Conservation (phyloP, 2,888 invertebrate genomes). For the Amphipyra tragopoginis region DNA sequence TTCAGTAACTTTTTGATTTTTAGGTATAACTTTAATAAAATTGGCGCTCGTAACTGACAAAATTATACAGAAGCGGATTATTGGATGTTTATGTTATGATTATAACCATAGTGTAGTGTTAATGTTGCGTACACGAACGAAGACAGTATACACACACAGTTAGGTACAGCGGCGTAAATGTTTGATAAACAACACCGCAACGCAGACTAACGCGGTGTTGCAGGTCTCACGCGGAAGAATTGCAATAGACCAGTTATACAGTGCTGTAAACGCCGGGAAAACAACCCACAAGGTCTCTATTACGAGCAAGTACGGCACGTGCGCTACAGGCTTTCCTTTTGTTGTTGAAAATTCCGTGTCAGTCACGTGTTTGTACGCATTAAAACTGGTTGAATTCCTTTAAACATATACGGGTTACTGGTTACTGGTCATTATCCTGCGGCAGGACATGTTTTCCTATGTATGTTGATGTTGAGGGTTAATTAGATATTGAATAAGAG, state of each 20-base stretch:
- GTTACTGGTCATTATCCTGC: too few species aligned
- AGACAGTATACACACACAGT: slow-evolving; percentile 4
- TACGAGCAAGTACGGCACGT: slow-evolving; percentile 22
- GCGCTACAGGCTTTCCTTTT: slow-evolving; percentile 20
- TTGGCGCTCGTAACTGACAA: too few species aligned
- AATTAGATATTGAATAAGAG: too few species aligned
- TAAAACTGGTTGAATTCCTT: not conserved
- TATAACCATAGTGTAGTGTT: too few species aligned
- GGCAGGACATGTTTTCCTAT: too few species aligned
- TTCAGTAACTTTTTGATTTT: too few species aligned
- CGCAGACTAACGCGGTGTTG: slow-evolving; percentile 26
- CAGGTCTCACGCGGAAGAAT: slow-evolving; percentile 64
- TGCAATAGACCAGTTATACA: slow-evolving; percentile 60
- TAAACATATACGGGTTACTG: too few species aligned
- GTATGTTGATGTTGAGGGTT: too few species aligned
- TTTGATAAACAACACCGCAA: slow-evolving; percentile 42
- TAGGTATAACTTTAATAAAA: too few species aligned
- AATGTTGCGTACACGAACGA: not conserved
- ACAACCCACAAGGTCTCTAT: slow-evolving; percentile 60
- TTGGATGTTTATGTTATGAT: too few species aligned
- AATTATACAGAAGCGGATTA: too few species aligned
- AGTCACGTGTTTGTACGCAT: slow-evolving; percentile 18
- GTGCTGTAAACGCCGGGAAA: slow-evolving; percentile 66
- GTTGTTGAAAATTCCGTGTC: slow-evolving; percentile 21
- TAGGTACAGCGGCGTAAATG: slow-evolving; percentile 22